Base-by-base conservation (phyloP, 2,888 invertebrate genomes). In the Nematopogon swammerdamellus region DNA sequence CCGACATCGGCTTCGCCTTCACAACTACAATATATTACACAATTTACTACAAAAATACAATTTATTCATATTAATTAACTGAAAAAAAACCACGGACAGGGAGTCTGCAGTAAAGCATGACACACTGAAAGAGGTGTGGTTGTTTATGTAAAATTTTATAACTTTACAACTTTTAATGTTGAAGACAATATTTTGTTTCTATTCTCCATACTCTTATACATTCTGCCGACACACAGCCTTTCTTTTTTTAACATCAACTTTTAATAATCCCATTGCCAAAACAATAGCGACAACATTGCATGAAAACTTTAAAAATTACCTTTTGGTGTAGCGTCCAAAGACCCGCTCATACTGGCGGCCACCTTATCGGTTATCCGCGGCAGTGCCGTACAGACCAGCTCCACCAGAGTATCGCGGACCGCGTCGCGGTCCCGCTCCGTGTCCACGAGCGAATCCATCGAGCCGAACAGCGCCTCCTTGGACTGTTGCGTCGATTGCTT, bases 1-100 rank as follows among this genome's bases (percentile, higher is more conserved):
- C 82, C 0, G 85, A 85, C 72, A 85, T 72, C 1, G 85, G 85
- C 50, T 80, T 81, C 1, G 84, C 80, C 30, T 70, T 72, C 1
- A 66, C 45, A 29, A 81, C 85, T 84, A 68, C 52, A 76, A 75
- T 50, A 54, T 50, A 52, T 42, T 45, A 46, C 18, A 59, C 58
- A 56, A 52, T n/a, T n/a, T n/a, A n/a, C n/a, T n/a, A n/a, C n/a
- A 56, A 52, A 51, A 57, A n/a, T 48, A 53, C 30, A 44, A 17
- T 19, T 11, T 3, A 19, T 19, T 25, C 25, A 46, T 29, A 25
- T 29, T 14, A 46, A 30, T 47, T n/a, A 47, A 2, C 18, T 16
- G 0, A 36, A 14, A 18, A 59, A 62, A 51, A 51, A 73, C 73
- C 63, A 29, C 66, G 67, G n/a, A n/a, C n/a, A n/a, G n/a, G n/a